Percentiles rank a stretch among this genome's conserved stretches.
Evolutionary conservation across 2,797 vertebrate genomes (phyloP).

Genomic region (Vespertilio murinus): DNA sequence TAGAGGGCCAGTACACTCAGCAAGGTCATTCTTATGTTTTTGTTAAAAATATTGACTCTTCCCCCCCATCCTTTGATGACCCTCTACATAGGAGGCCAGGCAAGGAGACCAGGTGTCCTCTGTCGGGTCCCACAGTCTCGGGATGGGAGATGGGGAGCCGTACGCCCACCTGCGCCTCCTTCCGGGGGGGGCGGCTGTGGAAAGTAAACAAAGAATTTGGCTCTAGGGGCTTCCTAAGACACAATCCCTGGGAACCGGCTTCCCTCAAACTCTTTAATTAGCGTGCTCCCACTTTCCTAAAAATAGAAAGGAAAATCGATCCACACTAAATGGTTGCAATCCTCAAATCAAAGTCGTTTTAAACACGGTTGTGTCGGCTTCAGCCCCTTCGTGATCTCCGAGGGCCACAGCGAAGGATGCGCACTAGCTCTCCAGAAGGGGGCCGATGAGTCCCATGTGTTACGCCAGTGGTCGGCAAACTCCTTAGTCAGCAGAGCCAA

Average conservation of each 20-base stretch:
- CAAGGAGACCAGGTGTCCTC: not conserved
- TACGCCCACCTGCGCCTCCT: rapidly evolving
- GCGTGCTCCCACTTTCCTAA: conserved; percentile 61
- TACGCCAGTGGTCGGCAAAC: not conserved
- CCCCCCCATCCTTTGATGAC: not conserved
- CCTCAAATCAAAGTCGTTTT: conserved; percentile 53
- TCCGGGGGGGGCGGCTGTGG: not conserved
- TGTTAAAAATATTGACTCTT: not conserved
- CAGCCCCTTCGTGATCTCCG: not conserved
- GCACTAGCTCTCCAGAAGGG: not conserved
- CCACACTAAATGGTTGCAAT: conserved; percentile 68
- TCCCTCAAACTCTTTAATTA: conserved; percentile 56
- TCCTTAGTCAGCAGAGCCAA: no score
- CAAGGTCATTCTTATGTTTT: not conserved
- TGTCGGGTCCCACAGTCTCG: rapidly evolving
- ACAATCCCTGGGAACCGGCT: not conserved
- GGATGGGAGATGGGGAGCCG: rapidly evolving
- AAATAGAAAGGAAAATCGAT: conserved; percentile 66
- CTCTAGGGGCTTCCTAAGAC: not conserved
- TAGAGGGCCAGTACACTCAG: not conserved
- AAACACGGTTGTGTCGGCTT: conserved; percentile 51
- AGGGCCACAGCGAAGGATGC: not conserved
- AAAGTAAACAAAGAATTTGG: not conserved
- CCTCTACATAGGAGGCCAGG: not conserved
- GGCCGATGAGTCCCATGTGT: not conserved